phyloP scores from a whole-genome alignment of 2,888 invertebrate genomes.

The Ophion slaviceki region DNA sequence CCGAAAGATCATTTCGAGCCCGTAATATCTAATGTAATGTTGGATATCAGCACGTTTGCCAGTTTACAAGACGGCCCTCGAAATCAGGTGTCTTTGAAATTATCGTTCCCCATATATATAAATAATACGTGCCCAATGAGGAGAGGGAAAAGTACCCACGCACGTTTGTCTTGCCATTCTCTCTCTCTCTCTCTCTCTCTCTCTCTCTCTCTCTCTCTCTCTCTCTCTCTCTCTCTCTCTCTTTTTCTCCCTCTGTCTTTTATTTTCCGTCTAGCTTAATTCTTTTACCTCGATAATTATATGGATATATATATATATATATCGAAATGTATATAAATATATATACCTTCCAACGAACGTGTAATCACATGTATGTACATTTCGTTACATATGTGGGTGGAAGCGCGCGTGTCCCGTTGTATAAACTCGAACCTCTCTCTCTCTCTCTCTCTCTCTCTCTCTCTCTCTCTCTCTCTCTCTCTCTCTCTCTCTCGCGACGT shows the following conservation, averaged over 20 bases:
- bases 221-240: neutral
- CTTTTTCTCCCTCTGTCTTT: neutral
- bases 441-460: conserved; percentile 52
- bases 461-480: conserved; percentile 17
- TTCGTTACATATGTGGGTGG: conserved; percentile 60
- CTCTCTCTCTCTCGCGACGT: neutral
- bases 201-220: conserved; percentile 18
- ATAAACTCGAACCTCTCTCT: conserved; percentile 57
- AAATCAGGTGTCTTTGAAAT: too few species aligned
- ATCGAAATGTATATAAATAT: neutral
- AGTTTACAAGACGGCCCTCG: too few species aligned
- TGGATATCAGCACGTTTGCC: too few species aligned
- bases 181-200: conserved; percentile 15
- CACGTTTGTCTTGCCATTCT: conserved; percentile 54
- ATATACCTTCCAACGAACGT: neutral
- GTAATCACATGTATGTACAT: conserved; percentile 9
- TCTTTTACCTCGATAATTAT: conserved; percentile 22
- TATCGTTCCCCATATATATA: neutral
- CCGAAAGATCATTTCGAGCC: too few species aligned
- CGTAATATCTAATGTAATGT: too few species aligned
- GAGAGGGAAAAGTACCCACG: conserved; percentile 58
- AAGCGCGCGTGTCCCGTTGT: conserved; percentile 65
- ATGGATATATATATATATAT: conserved; percentile 18
- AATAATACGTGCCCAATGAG: conserved; percentile 42
- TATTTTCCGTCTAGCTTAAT: neutral